Base-by-base conservation (phyloP, 2,888 invertebrate genomes). In the Diadegma fenestrale region DNA sequence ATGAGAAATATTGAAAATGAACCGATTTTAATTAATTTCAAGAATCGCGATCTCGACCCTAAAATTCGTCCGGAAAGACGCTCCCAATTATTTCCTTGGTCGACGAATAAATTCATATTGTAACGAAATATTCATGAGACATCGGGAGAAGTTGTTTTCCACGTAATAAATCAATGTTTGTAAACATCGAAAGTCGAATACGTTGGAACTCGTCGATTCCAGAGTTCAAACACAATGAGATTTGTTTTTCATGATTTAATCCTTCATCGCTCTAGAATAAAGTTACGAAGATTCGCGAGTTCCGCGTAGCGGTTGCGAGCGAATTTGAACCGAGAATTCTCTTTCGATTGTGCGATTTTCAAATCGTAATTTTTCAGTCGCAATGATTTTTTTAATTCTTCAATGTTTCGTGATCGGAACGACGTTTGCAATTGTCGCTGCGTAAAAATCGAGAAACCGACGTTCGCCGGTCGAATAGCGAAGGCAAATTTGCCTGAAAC, bases 151-250 rank as follows among this genome's bases (percentile, higher is more conserved):
- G 58, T 58, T 14, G 26, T 58, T 58, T 26, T 58, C 22, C 54
- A 19, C 33, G 33, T 33, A 58, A 41, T 72, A 33, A 68, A 68
- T 43, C 72, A 54, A 61, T 79, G 79, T 79, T 69, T 79, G 77
- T 73, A 80, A 22, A 69, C 76, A 61, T 54, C n/a, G 75, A 64
- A 12, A 19, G 6, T 41, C 54, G 22, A 33, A 58, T 71, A 71
- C 43, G 61, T 71, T 71, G 17, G 33, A 63, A 68, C 33, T 69
- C 26, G 69, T 82, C 68, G 69, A 76, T 51, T 63, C 69, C 14
- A 22, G 19, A 19, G 63, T 30, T n/a, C 17, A 76, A 43, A 30
- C 12, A 69, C 43, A 63, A 68, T 68, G 43, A n/a, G n/a, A 51
- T 58, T 66, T 54, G 26, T 71, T 61, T 45, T 63, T 45, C 41